A percentile compares a stretch with the other conserved stretches of the same genome.
Conservation (phyloP, 1,140 invertebrate species). For the Cecropterus lyciades region DNA sequence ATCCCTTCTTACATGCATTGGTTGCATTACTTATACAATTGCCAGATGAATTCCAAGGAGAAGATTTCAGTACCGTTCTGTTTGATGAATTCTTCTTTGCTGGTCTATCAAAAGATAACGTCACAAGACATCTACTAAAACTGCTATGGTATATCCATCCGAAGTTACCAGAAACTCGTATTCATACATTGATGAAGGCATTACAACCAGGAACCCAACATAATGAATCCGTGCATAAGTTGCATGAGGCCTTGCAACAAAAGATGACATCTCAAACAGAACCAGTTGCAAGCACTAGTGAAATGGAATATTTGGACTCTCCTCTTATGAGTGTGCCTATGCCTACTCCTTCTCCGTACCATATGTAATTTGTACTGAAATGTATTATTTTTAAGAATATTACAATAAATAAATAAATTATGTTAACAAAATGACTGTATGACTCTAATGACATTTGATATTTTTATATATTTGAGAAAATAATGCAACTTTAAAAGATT, state of each 20-base stretch:
- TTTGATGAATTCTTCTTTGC: slow-evolving; percentile 99
- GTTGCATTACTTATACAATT: slow-evolving; percentile 95
- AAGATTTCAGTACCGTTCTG: slow-evolving; percentile 97
- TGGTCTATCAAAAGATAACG: slow-evolving; percentile 94
- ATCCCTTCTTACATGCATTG: slow-evolving; percentile 96
- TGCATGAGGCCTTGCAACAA: slow-evolving; percentile 91
- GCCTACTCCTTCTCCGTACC: slow-evolving; percentile 91
- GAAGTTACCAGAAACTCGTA: slow-evolving; percentile 91
- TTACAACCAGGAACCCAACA: slow-evolving; percentile 93
- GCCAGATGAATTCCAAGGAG: slow-evolving; percentile 95
- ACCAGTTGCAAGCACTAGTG: slow-evolving; percentile 85
- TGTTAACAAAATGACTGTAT: not conserved
- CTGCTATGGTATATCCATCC: slow-evolving; percentile 96
- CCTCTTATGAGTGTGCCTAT: slow-evolving; percentile 94
- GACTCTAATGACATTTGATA: no score
- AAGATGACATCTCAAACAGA: slow-evolving; percentile 91
- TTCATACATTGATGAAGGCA: slow-evolving; percentile 94
- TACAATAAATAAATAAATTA: not conserved
- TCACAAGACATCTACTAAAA: slow-evolving; percentile 96
- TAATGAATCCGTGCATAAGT: slow-evolving; percentile 92
- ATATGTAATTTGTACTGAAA: slow-evolving; percentile 62
- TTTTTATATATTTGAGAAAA: not conserved
- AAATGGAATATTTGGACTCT: slow-evolving; percentile 92
- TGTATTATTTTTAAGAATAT: slow-evolving; percentile 5
- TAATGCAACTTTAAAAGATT: no score